phyloP scores from a whole-genome alignment of 2,888 invertebrate species.

The Drosophila pseudotakahashii region DNA sequence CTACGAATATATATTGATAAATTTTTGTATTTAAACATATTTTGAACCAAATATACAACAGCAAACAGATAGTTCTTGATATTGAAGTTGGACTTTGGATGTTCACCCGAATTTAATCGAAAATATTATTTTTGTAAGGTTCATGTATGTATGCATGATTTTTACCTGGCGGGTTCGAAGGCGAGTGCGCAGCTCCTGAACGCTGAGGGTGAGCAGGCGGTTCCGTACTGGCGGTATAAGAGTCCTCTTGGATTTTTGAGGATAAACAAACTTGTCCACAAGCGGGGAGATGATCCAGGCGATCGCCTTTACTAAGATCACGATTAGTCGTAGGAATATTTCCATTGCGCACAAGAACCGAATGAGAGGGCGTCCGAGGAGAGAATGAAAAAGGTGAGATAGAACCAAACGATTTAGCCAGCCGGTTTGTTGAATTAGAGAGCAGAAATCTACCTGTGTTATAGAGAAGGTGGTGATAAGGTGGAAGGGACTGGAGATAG shows the following conservation, averaged over 20 bases:
- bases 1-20: too few species aligned
- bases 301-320: slow-evolving; percentile 55
- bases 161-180: slow-evolving; percentile 72
- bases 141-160: background rate
- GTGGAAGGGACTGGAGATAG: background rate
- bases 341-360: slow-evolving; percentile 61
- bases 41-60: too few species aligned
- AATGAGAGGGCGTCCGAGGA: background rate
- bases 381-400: slow-evolving; percentile 12
- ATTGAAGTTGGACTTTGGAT: background rate
- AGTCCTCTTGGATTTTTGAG: background rate
- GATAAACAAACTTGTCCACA: slow-evolving; percentile 15
- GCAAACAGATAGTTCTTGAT: background rate
- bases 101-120: background rate
- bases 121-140: background rate
- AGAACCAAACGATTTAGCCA: background rate
- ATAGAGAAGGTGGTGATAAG: background rate
- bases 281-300: slow-evolving; percentile 36
- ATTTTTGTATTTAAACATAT: too few species aligned
- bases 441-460: background rate
- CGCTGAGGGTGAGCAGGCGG: slow-evolving; percentile 57
- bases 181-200: slow-evolving; percentile 60
- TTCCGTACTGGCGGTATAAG: slow-evolving; percentile 62
- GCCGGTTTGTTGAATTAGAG: slow-evolving; percentile 4
- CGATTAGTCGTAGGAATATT: slow-evolving; percentile 63